Percentiles rank a stretch among this genome's conserved stretches.
phyloP scores from a whole-genome alignment of 2,113 vertebrate genomes.

The Astur gentilis region DNA sequence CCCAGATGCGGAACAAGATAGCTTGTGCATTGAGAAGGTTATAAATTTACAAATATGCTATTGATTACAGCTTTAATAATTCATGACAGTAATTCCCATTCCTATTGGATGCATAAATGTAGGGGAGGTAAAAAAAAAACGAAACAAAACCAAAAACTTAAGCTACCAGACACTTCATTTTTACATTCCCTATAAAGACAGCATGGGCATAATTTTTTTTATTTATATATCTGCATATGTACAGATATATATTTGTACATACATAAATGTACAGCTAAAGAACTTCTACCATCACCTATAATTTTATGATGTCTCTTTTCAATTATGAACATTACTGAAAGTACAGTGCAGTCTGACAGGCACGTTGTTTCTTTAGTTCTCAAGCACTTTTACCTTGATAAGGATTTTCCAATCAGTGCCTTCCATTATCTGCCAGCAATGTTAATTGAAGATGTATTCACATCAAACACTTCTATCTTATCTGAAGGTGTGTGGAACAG shows the following conservation, averaged over 20 bases:
- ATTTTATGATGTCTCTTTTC: not conserved
- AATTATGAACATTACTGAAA: not conserved
- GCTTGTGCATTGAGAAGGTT: not conserved
- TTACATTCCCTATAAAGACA: not conserved
- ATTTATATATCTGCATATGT: not conserved
- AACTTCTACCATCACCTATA: not conserved
- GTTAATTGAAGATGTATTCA: slow-evolving; percentile 68
- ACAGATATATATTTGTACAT: not conserved
- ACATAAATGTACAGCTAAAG: not conserved
- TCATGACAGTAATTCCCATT: not conserved
- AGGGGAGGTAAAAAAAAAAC: not conserved
- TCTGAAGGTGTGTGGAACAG: slow-evolving; percentile 60
- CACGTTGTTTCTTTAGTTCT: not conserved
- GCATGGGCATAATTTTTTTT: not conserved
- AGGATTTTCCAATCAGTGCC: slow-evolving; percentile 74
- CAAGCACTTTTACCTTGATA: slow-evolving; percentile 64
- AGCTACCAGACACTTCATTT: not conserved
- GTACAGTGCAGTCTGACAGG: not conserved
- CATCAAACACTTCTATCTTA: slow-evolving; percentile 73
- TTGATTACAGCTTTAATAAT: not conserved
- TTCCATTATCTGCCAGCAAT: slow-evolving; percentile 70
- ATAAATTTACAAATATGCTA: not conserved
- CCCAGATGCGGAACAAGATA: not conserved
- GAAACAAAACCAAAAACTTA: not conserved
- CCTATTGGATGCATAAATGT: not conserved